Evolutionary conservation across 2,797 vertebrate genomes (phyloP).

Genomic region (Alcedo atthis): DNA sequence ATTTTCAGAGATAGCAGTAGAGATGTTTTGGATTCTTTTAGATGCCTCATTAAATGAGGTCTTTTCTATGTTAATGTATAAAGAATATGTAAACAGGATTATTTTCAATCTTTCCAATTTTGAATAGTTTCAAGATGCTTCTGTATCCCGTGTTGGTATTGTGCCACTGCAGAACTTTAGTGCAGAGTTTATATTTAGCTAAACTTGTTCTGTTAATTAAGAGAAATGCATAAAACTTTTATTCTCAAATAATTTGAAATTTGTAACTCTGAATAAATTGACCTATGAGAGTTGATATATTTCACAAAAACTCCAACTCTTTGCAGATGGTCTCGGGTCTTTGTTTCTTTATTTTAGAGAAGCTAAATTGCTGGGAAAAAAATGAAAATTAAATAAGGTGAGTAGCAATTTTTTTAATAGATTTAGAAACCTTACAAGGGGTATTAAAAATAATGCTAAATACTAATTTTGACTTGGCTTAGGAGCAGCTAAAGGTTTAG

Average conservation of each 20-base stretch:
- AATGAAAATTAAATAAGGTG: neutral
- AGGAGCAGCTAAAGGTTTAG: neutral
- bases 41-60: constrained; percentile 83
- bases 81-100: constrained; percentile 82
- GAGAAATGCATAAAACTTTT: constrained; percentile 83
- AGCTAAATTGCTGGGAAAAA: neutral
- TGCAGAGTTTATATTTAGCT: constrained; percentile 85
- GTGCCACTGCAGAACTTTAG: constrained; percentile 80
- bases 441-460: neutral
- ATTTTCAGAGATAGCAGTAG: constrained; percentile 82
- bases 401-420: neutral
- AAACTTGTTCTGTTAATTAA: constrained; percentile 80
- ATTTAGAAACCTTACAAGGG: neutral
- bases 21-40: constrained; percentile 79
- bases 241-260: constrained; percentile 73
- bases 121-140: constrained; percentile 85
- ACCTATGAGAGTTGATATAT: constrained; percentile 76
- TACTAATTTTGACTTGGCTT: neutral
- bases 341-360: neutral
- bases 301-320: constrained; percentile 66
- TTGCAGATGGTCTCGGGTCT: constrained; percentile 39
- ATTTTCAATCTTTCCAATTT: constrained; percentile 85
- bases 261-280: constrained; percentile 82
- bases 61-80: constrained; percentile 88
- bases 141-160: constrained; percentile 79